phyloP scores from a whole-genome alignment of 2,113 vertebrate genomes.

The Oreochromis niloticus region DNA sequence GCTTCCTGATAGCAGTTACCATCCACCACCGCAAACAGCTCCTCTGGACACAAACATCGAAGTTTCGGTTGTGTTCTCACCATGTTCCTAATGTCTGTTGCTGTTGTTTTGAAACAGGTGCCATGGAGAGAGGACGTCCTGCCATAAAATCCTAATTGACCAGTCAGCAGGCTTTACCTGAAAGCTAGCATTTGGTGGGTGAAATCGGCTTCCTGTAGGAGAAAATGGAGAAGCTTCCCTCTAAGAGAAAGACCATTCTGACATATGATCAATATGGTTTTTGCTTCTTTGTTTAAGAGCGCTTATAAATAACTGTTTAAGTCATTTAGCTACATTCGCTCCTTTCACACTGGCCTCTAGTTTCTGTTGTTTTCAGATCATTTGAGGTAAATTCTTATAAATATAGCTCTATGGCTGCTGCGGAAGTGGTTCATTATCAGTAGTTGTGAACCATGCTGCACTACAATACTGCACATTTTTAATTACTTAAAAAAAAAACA shows the following conservation, averaged over 20 bases:
- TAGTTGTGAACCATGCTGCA: neutral
- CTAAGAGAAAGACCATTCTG: neutral
- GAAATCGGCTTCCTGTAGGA: neutral
- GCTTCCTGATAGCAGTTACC: neutral
- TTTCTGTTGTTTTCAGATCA: neutral
- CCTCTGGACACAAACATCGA: neutral
- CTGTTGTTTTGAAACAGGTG: neutral
- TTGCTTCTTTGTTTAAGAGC: neutral
- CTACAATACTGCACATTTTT: neutral
- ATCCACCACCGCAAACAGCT: neutral
- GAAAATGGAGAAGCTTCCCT: neutral
- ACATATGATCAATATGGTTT: neutral
- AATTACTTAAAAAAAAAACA: neutral
- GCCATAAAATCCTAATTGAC: neutral
- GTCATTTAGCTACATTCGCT: neutral
- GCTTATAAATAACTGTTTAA: neutral
- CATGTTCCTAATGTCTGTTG: neutral
- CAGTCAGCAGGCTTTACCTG: neutral
- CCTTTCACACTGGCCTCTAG: neutral
- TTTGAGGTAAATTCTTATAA: neutral
- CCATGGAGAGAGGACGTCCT: neutral
- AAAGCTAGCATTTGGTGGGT: fast-evolving
- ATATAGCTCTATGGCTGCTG: neutral
- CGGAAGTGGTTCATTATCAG: neutral
- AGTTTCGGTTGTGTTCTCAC: neutral